A percentile compares a stretch with the other conserved stretches of the same genome.
phyloP scores from a whole-genome alignment of 2,888 invertebrate genomes.

The Fragum whitleyi region DNA sequence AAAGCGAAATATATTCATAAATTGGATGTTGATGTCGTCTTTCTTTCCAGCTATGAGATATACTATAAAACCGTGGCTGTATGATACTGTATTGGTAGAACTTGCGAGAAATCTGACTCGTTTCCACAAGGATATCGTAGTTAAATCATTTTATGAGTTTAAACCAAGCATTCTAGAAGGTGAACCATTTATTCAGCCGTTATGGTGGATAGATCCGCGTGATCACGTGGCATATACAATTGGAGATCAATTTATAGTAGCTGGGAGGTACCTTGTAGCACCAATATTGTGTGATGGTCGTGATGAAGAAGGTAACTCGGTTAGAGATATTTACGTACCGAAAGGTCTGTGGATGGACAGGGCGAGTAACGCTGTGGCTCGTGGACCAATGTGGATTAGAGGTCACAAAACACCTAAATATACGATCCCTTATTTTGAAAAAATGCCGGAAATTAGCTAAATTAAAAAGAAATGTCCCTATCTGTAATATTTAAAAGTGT shows the following conservation, averaged over 20 bases:
- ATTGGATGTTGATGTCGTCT: constrained; percentile 94
- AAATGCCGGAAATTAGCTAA: constrained; percentile 33
- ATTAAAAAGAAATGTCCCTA: no score
- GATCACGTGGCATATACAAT: constrained; percentile 69
- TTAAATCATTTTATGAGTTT: constrained; percentile 91
- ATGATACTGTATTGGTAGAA: constrained; percentile 88
- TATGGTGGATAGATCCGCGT: constrained; percentile 77
- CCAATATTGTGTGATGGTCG: constrained; percentile 74
- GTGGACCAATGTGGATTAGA: constrained; percentile 65
- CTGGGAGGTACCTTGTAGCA: constrained; percentile 76
- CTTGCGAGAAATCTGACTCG: constrained; percentile 54
- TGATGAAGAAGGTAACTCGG: constrained; percentile 52
- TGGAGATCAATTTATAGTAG: constrained; percentile 78
- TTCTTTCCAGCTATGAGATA: constrained; percentile 96
- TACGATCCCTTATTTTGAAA: constrained; percentile 66
- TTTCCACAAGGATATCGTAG: constrained; percentile 85
- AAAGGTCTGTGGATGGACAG: constrained; percentile 91
- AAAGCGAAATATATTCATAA: constrained; percentile 87
- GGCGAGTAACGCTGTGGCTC: constrained; percentile 58
- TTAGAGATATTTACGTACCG: constrained; percentile 77
- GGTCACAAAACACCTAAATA: constrained; percentile 56
- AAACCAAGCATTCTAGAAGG: constrained; percentile 88
- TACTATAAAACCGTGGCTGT: constrained; percentile 94
- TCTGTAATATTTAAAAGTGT: no score
- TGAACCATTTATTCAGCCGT: constrained; percentile 83